Evolutionary conservation across 2,888 invertebrate genomes (phyloP).

Genomic region (Buathra laborator): DNA sequence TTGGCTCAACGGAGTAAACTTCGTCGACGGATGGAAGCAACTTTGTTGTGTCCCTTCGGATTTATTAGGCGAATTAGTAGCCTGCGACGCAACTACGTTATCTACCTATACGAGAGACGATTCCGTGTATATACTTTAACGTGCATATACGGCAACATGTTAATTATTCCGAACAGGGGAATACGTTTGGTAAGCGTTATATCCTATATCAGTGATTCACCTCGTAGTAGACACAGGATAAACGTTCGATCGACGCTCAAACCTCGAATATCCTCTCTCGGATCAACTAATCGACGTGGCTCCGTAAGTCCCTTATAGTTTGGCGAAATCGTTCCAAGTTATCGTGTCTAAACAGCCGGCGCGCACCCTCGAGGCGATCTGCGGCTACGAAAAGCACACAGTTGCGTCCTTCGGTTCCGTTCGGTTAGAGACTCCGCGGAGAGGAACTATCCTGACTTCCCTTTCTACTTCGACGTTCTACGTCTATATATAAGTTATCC

Average conservation of each 20-base stretch:
- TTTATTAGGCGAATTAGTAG: neutral
- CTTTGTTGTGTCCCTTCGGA: slow-evolving; percentile 2
- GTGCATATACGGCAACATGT: neutral
- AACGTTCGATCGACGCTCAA: slow-evolving; percentile 51
- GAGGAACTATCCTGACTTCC: slow-evolving; percentile 27
- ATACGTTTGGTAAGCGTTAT: neutral
- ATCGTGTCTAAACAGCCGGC: slow-evolving; percentile 61
- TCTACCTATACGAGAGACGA: neutral
- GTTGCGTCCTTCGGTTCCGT: slow-evolving; percentile 23
- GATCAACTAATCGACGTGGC: slow-evolving; percentile 58
- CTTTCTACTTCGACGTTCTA: slow-evolving; percentile 9
- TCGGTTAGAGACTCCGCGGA: neutral
- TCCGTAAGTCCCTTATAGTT: slow-evolving; percentile 46
- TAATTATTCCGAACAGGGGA: neutral
- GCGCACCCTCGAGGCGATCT: slow-evolving; percentile 27
- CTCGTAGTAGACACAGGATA: slow-evolving; percentile 26
- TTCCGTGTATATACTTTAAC: neutral
- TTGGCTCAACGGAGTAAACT: neutral
- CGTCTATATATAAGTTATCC: neutral
- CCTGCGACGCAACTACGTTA: neutral
- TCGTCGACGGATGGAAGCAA: neutral
- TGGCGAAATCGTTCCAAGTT: slow-evolving; percentile 49
- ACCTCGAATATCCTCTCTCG: slow-evolving; percentile 36
- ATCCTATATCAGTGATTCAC: neutral
- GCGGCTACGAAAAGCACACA: slow-evolving; percentile 56